phyloP scores from a whole-genome alignment of 2,113 vertebrate species.

The Pao palembangensis region DNA sequence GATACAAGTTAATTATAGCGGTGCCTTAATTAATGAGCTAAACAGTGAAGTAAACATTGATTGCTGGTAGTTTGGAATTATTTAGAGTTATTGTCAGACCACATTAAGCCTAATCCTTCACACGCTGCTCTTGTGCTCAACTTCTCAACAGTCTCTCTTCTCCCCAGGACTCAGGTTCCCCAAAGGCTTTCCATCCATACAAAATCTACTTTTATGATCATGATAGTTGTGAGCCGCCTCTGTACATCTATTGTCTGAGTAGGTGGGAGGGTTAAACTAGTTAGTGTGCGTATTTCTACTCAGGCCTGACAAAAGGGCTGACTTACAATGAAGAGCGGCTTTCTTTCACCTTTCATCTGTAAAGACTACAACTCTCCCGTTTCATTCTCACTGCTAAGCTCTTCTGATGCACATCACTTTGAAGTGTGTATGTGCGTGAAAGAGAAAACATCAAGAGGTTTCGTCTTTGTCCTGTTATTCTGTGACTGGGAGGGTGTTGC shows the following conservation, averaged over 20 bases:
- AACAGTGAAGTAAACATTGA: too few species aligned
- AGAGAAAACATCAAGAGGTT: not conserved
- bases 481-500: too few species aligned
- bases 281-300: slow-evolving; percentile 56
- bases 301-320: slow-evolving; percentile 57
- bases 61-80: too few species aligned
- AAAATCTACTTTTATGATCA: slow-evolving; percentile 64
- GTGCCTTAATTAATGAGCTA: too few species aligned
- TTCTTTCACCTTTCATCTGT: slow-evolving; percentile 64
- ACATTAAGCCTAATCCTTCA: slow-evolving; percentile 56
- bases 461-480: too few species aligned
- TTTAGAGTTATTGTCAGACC: slow-evolving; percentile 28
- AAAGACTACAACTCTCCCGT: slow-evolving; percentile 61
- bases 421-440: slow-evolving; percentile 28
- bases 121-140: slow-evolving; percentile 58
- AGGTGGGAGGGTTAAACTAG: slow-evolving; percentile 60
- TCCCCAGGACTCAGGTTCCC: slow-evolving; percentile 59
- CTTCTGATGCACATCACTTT: slow-evolving; percentile 51
- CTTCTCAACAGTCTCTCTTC: slow-evolving; percentile 59
- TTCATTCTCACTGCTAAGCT: slow-evolving; percentile 64
- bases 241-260: slow-evolving; percentile 57
- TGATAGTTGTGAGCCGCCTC: slow-evolving; percentile 63
- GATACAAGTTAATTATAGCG: too few species aligned
- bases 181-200: slow-evolving; percentile 44
- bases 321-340: slow-evolving; percentile 62